A percentile compares a stretch with the other conserved stretches of the same genome.
Conservation (phyloP, 2,888 invertebrate genomes). For the Dicranocentrus wangi region DNA sequence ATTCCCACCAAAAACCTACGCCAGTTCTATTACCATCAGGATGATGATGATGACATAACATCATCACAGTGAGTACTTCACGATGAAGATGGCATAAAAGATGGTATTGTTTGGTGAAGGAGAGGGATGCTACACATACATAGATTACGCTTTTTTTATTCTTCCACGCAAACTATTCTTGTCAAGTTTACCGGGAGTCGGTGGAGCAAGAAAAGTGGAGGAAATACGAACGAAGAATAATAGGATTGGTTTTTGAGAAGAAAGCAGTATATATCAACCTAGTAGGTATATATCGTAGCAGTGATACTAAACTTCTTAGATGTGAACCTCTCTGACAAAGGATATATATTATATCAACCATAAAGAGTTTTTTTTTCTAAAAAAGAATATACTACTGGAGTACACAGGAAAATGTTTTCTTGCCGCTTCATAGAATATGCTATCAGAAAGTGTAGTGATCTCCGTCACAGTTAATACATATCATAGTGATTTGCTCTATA, state of each 20-base stretch:
- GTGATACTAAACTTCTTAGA: no score
- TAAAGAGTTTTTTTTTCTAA: no score
- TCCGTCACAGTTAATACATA: constrained; percentile 1
- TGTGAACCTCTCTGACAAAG: background rate
- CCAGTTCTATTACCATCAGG: background rate
- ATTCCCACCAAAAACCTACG: background rate
- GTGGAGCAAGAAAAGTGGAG: no score
- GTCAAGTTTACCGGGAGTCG: no score
- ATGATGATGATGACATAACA: constrained; percentile 30
- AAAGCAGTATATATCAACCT: no score
- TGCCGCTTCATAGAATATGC: constrained; percentile 28
- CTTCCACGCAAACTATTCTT: no score
- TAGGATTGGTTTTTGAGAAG: no score
- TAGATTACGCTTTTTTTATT: no score
- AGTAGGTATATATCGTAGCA: no score
- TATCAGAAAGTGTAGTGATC: background rate
- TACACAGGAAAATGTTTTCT: no score
- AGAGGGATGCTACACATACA: background rate
- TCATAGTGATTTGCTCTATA: no score
- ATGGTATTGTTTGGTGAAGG: background rate
- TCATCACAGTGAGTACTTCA: constrained; percentile 1
- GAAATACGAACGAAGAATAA: no score
- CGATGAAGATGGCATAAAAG: constrained; percentile 8
- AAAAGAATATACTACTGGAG: background rate
- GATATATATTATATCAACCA: background rate